These are phyloP conservation scores for Nephrotoma flavescens DNA, from an alignment of 2,888 invertebrate species.

Conservation along the genomic window DNA sequence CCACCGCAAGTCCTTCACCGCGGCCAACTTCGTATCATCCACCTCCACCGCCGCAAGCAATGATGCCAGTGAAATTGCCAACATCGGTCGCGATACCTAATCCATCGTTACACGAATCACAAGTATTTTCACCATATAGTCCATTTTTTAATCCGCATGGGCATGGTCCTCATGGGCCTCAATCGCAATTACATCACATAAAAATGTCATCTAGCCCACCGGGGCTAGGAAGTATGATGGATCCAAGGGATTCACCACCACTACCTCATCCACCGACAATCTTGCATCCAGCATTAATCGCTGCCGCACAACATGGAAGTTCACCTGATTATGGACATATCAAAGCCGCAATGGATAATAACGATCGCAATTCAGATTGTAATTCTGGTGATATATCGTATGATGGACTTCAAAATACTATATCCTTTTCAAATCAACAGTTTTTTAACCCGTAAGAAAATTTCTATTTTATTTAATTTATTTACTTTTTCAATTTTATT, in stretches of 20 bases:
- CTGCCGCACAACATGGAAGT: constrained; percentile 66
- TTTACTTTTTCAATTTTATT: neutral
- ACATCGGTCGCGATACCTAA: constrained; percentile 95
- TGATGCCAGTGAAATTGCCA: constrained; percentile 77
- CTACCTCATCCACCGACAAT: constrained; percentile 72
- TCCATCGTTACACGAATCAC: constrained; percentile 87
- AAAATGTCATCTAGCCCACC: constrained; percentile 40
- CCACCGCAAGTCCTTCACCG: constrained; percentile 46
- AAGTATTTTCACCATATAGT: constrained; percentile 83
- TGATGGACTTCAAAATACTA: constrained; percentile 88
- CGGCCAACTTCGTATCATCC: constrained; percentile 38
- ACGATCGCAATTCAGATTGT: constrained; percentile 78
- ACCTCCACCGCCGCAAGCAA: constrained; percentile 58
- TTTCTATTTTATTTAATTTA: neutral
- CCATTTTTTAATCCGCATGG: constrained; percentile 61
- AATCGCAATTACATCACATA: constrained; percentile 31
- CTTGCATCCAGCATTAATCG: constrained; percentile 71
- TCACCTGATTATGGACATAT: constrained; percentile 68
- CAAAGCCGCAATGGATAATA: constrained; percentile 56
- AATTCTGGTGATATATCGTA: constrained; percentile 82
- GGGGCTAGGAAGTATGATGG: constrained; percentile 45
- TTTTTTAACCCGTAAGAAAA: constrained; percentile 1
- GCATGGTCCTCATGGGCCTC: constrained; percentile 34
- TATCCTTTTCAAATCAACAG: constrained; percentile 69
- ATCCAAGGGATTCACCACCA: constrained; percentile 67